phyloP scores from a whole-genome alignment of 2,888 invertebrate species.

The Maniola hyperantus region DNA sequence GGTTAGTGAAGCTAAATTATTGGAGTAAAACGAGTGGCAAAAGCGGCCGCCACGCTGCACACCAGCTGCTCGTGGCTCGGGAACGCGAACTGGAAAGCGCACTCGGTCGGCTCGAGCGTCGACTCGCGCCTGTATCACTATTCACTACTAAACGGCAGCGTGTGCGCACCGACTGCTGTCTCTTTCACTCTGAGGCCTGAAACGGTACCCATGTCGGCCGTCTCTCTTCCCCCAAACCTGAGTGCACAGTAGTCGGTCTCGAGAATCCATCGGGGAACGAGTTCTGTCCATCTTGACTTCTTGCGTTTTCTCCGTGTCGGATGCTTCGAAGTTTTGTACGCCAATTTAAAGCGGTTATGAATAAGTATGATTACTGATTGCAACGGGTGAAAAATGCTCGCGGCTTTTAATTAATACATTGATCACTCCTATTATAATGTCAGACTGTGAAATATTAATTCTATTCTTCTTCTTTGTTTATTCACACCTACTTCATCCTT shows the following conservation, averaged over 20 bases:
- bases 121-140: constrained; percentile 55
- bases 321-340: constrained; percentile 65
- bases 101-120: constrained; percentile 65
- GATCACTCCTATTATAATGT: constrained; percentile 53
- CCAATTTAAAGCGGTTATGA: constrained; percentile 69
- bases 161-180: constrained; percentile 62
- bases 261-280: constrained; percentile 71
- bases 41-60: constrained; percentile 64
- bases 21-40: constrained; percentile 70
- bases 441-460: constrained; percentile 31
- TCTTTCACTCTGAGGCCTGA: constrained; percentile 46
- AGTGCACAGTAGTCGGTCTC: constrained; percentile 74
- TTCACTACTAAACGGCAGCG: constrained; percentile 68
- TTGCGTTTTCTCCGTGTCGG: constrained; percentile 69
- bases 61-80: constrained; percentile 72
- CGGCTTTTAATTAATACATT: constrained; percentile 69
- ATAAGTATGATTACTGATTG: constrained; percentile 70
- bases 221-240: constrained; percentile 50
- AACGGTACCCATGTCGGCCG: constrained; percentile 35
- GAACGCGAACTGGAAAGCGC: constrained; percentile 76
- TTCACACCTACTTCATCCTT: constrained; percentile 10
- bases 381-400: constrained; percentile 61
- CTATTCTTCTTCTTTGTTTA: constrained; percentile 27
- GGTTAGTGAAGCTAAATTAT: constrained; percentile 53
- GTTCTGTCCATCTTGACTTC: constrained; percentile 75